Conservation (phyloP, 30 jellyfish, hydroid and myxozoan species). For the Cassiopea xamachana region DNA sequence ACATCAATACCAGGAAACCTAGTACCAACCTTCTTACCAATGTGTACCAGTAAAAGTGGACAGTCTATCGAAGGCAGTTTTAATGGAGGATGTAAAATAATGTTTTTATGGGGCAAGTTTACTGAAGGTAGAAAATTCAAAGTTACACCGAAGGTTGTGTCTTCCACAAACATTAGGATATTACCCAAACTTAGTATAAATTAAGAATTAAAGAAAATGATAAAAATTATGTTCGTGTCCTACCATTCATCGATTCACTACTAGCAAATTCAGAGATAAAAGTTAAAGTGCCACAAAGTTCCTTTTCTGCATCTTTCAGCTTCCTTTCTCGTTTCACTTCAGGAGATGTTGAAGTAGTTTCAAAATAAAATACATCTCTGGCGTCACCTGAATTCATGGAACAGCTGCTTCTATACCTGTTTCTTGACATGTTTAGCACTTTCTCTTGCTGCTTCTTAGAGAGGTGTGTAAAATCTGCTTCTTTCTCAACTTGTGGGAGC, state of each 20-base stretch:
- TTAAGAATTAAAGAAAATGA: background rate
- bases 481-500: slow-evolving; percentile 50
- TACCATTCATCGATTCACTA: background rate
- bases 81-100: too few species aligned
- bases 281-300: slow-evolving; percentile 17
- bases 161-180: too few species aligned
- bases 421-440: slow-evolving; percentile 52
- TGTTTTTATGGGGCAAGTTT: too few species aligned
- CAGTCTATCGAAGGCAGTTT: too few species aligned
- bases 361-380: background rate
- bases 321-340: slow-evolving; percentile 23
- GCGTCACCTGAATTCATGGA: background rate
- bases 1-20: too few species aligned
- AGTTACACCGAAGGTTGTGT: too few species aligned
- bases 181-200: too few species aligned
- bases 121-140: too few species aligned
- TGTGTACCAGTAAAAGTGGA: too few species aligned
- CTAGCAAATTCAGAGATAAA: background rate
- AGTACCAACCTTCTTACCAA: too few species aligned
- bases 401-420: slow-evolving; percentile 47
- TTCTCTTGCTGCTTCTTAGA: slow-evolving; percentile 51
- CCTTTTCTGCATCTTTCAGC: slow-evolving; percentile 11
- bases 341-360: slow-evolving; percentile 7
- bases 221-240: slow-evolving; percentile 14
- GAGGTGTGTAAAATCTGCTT: slow-evolving; percentile 31